A percentile compares a stretch with the other conserved stretches of the same genome.
Evolutionary conservation across 2,797 vertebrate species (phyloP).

Genomic region (Pangasius djambal): DNA sequence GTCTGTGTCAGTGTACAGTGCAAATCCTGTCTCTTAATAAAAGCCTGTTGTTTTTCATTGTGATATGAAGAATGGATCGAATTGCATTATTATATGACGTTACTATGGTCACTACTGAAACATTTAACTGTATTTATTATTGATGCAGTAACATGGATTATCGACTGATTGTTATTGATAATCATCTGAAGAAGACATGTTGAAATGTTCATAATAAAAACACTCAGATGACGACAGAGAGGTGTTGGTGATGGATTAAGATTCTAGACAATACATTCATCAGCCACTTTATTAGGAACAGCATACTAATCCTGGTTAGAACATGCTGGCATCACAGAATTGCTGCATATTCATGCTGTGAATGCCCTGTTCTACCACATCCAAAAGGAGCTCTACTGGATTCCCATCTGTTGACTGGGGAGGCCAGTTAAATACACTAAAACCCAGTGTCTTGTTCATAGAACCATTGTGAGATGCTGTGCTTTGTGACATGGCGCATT

Average conservation of each 20-base stretch:
- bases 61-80: conserved; percentile 80
- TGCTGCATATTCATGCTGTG: conserved; percentile 49
- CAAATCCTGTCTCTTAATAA: conserved; percentile 80
- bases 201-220: conserved; percentile 85
- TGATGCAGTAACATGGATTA: conserved; percentile 75
- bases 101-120: conserved; percentile 75
- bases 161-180: conserved; percentile 77
- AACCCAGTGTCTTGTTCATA: background rate
- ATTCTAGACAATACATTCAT: background rate
- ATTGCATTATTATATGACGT: conserved; percentile 79
- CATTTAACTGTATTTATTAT: conserved; percentile 70
- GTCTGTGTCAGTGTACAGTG: conserved; percentile 84
- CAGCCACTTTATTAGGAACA: background rate
- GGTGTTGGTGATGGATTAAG: conserved; percentile 16
- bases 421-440: background rate
- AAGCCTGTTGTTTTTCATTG: conserved; percentile 83
- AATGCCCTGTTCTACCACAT: background rate
- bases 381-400: background rate
- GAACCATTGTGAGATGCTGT: background rate
- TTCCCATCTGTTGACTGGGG: background rate
- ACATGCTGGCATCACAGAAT: conserved; percentile 45
- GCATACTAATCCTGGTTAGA: background rate
- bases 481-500: background rate
- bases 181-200: conserved; percentile 70
- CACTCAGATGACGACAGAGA: conserved; percentile 74